Evolutionary conservation across 1,140 invertebrate species (phyloP), one percentile per base, ranked within the genome.

Genomic region (Aphelenchoides avenae): DNA sequence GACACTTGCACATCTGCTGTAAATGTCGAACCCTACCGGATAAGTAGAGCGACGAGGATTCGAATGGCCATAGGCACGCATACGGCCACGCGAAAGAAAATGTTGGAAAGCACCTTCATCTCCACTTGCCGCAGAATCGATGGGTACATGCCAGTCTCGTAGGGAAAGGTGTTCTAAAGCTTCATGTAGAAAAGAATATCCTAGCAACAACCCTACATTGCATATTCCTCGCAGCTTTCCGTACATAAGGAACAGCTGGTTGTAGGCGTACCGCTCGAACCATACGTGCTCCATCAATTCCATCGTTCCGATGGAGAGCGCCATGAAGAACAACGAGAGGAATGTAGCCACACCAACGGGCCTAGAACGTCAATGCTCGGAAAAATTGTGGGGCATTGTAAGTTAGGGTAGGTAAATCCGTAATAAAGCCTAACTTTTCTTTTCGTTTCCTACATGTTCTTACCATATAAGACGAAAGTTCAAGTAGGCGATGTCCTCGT

Each of bases 71-170:
- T 48, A 31, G 69, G 71, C 29, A 69, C 57, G 57, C 64, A 62
- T 59, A 70, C 70, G 18, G 70, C 54, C 13, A 84, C 65, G 84
- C 83, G 71, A 85, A 86, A 11, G 81, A 87, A 66, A 86, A 86
- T 76, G 79, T 88, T 47, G 53, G 78, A 44, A 57, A 80, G 9
- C 81, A 82, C 62, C 79, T 89, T 59, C 82, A 87, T 78, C 85
- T 89, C 80, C 80, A 83, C 61, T 89, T 84, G 81, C 83, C 85
- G 11, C 82, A 88, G 70, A 85, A 84, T 77, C 83, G 86, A 71
- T 83, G 84, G 59, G 86, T 87, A 69, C 82, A 84, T 67, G 77
- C 84, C 24, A 78, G 79, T 58, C 85, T 86, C 9, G 80, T 82
- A 64, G 73, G 86, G 2, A 82, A 80, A 54, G 86, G 88, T 77